A percentile compares a stretch with the other conserved stretches of the same genome.
Evolutionary conservation across 2,113 vertebrate genomes (phyloP).

Genomic region (Boulengeromyrus knoepffleri): DNA sequence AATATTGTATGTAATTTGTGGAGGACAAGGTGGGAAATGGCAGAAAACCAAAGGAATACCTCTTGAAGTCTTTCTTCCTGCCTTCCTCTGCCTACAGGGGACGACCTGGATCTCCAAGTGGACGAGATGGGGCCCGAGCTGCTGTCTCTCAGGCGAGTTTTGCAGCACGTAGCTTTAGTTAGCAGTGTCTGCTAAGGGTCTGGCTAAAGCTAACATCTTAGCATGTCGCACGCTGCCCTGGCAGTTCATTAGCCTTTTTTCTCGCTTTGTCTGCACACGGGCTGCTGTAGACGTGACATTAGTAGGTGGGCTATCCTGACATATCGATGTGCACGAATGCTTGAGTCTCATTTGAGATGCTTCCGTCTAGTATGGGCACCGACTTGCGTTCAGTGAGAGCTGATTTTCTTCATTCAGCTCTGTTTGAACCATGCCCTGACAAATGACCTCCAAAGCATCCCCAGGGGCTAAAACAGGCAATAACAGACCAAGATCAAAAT

Average conservation of each 20-base stretch:
- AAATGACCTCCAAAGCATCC: background rate
- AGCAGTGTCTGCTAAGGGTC: background rate
- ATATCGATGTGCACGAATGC: too few species aligned
- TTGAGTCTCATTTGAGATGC: background rate
- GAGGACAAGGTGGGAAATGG: background rate
- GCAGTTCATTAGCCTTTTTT: background rate
- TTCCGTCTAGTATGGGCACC: background rate
- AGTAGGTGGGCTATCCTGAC: background rate
- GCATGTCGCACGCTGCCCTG: background rate
- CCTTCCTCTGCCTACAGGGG: conserved; percentile 55
- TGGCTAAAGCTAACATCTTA: background rate
- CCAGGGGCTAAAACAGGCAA: background rate
- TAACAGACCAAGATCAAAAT: background rate
- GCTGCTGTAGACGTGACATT: background rate
- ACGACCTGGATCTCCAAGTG: conserved; percentile 59
- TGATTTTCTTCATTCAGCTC: background rate
- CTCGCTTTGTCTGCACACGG: background rate
- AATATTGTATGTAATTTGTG: background rate
- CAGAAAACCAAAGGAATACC: background rate
- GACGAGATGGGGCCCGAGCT: conserved; percentile 70
- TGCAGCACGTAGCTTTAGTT: background rate
- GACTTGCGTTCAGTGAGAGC: background rate
- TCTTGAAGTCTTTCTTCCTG: background rate
- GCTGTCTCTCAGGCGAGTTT: conserved; percentile 71
- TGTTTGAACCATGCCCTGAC: background rate